Evolutionary conservation across 2,888 invertebrate genomes (phyloP).

Genomic region (Lasioglossum malachurum): DNA sequence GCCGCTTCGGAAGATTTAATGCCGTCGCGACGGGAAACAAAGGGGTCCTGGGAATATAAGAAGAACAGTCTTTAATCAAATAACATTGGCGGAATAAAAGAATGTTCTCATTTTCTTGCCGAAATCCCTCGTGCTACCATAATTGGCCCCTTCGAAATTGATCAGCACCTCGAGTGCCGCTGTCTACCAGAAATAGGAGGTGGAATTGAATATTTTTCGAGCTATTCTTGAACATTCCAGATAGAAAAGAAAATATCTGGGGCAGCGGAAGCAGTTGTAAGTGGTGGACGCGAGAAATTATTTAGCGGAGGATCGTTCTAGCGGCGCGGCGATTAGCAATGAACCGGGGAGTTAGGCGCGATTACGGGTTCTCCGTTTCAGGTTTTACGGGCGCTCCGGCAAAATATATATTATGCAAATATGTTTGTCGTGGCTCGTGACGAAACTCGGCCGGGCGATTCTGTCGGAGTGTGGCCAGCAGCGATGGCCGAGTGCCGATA

Average conservation of each 20-base stretch:
- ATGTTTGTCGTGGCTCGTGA: conserved; percentile 61
- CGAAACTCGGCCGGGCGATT: conserved; percentile 58
- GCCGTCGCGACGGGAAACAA: not conserved
- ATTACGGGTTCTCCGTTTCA: not conserved
- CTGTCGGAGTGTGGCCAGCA: conserved; percentile 36
- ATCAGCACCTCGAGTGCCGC: too few species aligned
- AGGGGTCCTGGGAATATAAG: conserved; percentile 2
- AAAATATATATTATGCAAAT: conserved; percentile 68
- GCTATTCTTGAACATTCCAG: too few species aligned
- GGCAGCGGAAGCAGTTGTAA: not conserved
- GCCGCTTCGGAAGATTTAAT: conserved; percentile 17
- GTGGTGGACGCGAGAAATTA: not conserved
- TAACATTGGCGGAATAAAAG: not conserved
- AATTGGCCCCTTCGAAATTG: not conserved
- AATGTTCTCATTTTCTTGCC: not conserved
- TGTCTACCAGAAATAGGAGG: too few species aligned
- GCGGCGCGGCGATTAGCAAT: not conserved
- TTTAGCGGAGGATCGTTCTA: not conserved
- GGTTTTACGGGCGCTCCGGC: not conserved
- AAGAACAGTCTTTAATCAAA: not conserved
- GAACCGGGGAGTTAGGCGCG: not conserved
- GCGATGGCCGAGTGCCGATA: conserved; percentile 69
- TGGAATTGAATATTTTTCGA: too few species aligned
- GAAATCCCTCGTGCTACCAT: not conserved
- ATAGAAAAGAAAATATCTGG: not conserved